These are phyloP conservation scores for Drosophila chauvacae DNA, from an alignment of 1,140 invertebrate genomes.

Conservation along the genomic window DNA sequence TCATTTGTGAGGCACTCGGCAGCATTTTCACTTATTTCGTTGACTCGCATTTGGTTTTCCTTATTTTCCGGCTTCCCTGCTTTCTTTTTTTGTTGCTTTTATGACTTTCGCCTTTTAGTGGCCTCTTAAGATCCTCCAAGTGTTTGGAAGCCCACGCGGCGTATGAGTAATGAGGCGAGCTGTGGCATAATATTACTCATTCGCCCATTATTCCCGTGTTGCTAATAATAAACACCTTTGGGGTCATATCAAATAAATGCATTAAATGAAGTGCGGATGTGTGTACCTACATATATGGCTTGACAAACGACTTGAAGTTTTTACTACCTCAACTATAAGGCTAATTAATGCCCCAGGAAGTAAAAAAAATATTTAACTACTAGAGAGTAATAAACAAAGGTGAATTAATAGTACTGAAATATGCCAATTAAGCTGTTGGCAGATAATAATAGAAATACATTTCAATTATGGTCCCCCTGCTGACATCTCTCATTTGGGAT, in stretches of 20 bases:
- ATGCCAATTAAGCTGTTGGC: constrained; percentile 31
- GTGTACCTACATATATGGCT: constrained; percentile 17
- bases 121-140: constrained; percentile 71
- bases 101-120: constrained; percentile 82
- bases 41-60: constrained; percentile 44
- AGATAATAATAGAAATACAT: constrained; percentile 32
- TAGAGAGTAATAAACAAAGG: constrained; percentile 1
- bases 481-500: constrained; percentile 6
- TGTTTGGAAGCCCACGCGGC: constrained; percentile 52
- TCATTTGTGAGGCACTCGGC: constrained; percentile 74
- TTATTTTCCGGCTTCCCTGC: constrained; percentile 6
- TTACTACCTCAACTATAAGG: not conserved
- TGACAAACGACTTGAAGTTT: constrained; percentile 44
- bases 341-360: constrained; percentile 26
- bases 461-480: constrained; percentile 24
- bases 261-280: constrained; percentile 47
- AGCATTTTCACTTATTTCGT: constrained; percentile 70
- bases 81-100: constrained; percentile 55
- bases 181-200: constrained; percentile 73
- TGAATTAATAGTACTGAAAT: constrained; percentile 11
- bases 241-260: constrained; percentile 68
- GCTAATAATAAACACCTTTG: constrained; percentile 80
- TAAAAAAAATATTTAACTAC: not conserved
- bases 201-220: constrained; percentile 73
- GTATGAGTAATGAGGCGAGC: constrained; percentile 72